These are phyloP conservation scores for Oxytorus armatus DNA, from an alignment of 2,888 invertebrate genomes.

Conservation along the genomic window DNA sequence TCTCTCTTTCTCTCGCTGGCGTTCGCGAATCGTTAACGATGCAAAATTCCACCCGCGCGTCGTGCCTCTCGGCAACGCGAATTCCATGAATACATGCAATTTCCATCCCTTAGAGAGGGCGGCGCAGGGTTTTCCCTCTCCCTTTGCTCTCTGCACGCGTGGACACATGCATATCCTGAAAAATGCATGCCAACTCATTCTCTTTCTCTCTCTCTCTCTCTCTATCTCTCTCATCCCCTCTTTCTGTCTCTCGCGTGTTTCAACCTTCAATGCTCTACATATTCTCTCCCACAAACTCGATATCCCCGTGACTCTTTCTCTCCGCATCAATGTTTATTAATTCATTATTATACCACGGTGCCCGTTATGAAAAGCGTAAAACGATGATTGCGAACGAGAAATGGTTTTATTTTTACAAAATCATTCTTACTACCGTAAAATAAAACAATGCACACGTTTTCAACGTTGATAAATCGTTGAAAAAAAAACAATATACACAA, in stretches of 20 bases:
- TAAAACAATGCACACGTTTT: neutral
- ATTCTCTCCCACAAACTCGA: conserved; percentile 2
- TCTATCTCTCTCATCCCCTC: conserved; percentile 2
- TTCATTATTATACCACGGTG: neutral
- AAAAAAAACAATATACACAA: neutral
- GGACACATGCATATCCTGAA: conserved; percentile 18
- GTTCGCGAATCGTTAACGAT: conserved; percentile 52
- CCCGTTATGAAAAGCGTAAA: neutral
- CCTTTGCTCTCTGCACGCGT: conserved; percentile 9
- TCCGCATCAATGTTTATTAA: conserved; percentile 2
- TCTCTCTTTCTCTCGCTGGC: neutral
- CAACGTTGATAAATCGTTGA: neutral
- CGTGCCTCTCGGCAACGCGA: conserved; percentile 29
- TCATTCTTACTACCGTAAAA: neutral
- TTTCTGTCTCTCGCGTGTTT: neutral
- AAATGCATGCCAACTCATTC: conserved; percentile 13
- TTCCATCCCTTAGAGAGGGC: conserved; percentile 37
- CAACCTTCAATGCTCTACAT: neutral
- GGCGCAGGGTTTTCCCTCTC: neutral
- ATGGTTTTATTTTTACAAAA: conserved; percentile 6
- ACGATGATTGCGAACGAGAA: neutral
- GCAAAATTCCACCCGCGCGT: conserved; percentile 54
- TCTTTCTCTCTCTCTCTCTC: conserved; percentile 1
- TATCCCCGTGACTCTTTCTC: neutral
- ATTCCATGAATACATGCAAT: conserved; percentile 56